These are phyloP conservation scores for Salpingus planirostris DNA, from an alignment of 2,888 invertebrate genomes.

Conservation along the genomic window DNA sequence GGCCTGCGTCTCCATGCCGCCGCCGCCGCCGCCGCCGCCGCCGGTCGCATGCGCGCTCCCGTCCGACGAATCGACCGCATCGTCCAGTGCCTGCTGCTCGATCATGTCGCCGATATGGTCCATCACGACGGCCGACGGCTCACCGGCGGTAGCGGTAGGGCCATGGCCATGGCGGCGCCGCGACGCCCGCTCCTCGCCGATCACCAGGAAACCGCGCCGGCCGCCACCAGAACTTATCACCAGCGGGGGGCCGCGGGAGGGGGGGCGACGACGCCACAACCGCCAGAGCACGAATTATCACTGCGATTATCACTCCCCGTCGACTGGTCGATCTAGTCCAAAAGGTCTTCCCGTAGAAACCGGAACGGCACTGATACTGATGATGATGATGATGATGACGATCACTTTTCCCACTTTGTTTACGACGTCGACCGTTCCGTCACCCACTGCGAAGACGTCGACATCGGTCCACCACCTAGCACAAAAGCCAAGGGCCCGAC, in stretches of 20 bases:
- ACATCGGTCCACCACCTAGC: constrained; percentile 10
- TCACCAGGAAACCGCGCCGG: too few species aligned
- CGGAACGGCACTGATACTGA: too few species aligned
- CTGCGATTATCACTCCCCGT: background rate
- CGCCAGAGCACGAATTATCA: too few species aligned
- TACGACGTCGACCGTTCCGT: constrained; percentile 30
- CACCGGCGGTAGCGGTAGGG: too few species aligned
- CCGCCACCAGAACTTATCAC: too few species aligned
- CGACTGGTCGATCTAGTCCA: too few species aligned
- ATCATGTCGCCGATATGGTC: constrained; percentile 53
- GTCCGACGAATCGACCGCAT: constrained; percentile 44
- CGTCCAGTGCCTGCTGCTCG: constrained; percentile 48
- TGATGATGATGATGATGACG: too few species aligned
- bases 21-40: constrained; percentile 27
- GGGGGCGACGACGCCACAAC: too few species aligned
- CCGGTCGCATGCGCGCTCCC: constrained; percentile 41
- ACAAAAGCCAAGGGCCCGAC: constrained; percentile 18
- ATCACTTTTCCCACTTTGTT: constrained; percentile 25
- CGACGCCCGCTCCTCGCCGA: constrained; percentile 6
- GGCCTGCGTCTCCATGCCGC: constrained; percentile 39
- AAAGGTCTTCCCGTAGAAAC: too few species aligned
- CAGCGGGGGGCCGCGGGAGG: too few species aligned
- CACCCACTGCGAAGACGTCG: constrained; percentile 13
- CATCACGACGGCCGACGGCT: constrained; percentile 39
- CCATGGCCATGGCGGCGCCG: constrained; percentile 15